Evolutionary conservation across 2,888 invertebrate genomes (phyloP).

Genomic region (Orthosia cruda): DNA sequence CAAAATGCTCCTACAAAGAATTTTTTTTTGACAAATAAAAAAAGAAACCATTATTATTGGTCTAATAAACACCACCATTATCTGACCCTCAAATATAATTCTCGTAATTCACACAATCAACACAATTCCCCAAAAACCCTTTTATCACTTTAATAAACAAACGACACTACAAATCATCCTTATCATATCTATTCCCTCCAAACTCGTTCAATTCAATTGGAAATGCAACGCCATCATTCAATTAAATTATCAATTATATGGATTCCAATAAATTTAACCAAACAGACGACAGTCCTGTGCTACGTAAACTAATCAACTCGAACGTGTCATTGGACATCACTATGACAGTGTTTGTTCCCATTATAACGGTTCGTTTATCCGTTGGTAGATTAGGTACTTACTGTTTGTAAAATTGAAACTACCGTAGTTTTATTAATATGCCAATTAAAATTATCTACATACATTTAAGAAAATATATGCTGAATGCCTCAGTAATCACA

Average conservation of each 20-base stretch:
- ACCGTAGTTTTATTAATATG: no score
- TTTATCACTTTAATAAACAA: slow-evolving; percentile 40
- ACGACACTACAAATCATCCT: slow-evolving; percentile 50
- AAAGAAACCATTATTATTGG: neutral
- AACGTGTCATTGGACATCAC: slow-evolving; percentile 59
- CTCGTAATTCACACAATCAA: slow-evolving; percentile 31
- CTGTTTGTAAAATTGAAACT: neutral
- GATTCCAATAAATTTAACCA: slow-evolving; percentile 65
- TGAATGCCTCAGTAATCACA: no score
- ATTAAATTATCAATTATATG: slow-evolving; percentile 67
- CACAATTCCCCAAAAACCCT: slow-evolving; percentile 42
- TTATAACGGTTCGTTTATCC: slow-evolving; percentile 38
- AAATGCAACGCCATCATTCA: slow-evolving; percentile 58
- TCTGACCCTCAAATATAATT: slow-evolving; percentile 8
- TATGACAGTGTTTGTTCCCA: slow-evolving; percentile 47
- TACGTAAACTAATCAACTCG: slow-evolving; percentile 66
- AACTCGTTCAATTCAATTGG: slow-evolving; percentile 54
- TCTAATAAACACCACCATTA: neutral
- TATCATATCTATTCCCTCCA: slow-evolving; percentile 39
- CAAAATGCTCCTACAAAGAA: neutral
- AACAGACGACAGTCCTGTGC: slow-evolving; percentile 57
- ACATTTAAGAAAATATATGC: no score
- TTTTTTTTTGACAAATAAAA: neutral
- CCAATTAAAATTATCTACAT: no score
- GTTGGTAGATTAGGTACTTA: neutral